A percentile compares a stretch with the other conserved stretches of the same genome.
Evolutionary conservation across 2,113 vertebrate genomes (phyloP).

Genomic region (Cinclus cinclus): DNA sequence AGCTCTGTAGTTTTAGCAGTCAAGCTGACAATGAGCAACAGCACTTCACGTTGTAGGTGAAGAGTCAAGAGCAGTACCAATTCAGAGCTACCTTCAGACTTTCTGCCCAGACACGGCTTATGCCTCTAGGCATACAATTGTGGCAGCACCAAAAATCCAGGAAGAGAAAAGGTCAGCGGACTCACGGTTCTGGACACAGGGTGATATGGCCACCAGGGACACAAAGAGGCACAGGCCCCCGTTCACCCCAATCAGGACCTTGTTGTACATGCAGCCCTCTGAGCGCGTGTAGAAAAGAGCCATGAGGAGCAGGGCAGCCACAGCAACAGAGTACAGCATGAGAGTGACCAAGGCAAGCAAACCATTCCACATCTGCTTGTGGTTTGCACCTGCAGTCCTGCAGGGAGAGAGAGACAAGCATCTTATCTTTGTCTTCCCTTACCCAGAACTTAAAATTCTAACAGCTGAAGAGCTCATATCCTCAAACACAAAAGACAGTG

Average conservation of each 20-base stretch:
- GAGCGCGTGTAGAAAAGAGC: constrained; percentile 84
- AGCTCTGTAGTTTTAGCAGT: not conserved
- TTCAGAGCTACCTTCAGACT: not conserved
- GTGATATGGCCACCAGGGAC: constrained; percentile 88
- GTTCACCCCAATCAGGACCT: constrained; percentile 89
- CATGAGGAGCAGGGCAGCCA: constrained; percentile 87
- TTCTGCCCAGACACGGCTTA: not conserved
- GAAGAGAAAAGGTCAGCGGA: not conserved
- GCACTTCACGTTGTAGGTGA: not conserved
- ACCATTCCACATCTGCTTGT: constrained; percentile 90
- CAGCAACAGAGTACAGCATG: constrained; percentile 83
- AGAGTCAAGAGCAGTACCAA: not conserved
- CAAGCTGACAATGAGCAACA: not conserved
- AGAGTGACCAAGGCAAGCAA: constrained; percentile 88
- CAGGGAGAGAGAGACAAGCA: not conserved
- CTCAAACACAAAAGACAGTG: not conserved
- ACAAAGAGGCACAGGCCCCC: constrained; percentile 87
- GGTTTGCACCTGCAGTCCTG: constrained; percentile 87
- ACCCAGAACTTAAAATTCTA: not conserved
- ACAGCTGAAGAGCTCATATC: not conserved
- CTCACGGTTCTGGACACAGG: constrained; percentile 92
- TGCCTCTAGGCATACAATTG: not conserved
- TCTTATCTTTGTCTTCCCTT: not conserved
- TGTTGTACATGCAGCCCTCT: constrained; percentile 87
- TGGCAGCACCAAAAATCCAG: not conserved